Evolutionary conservation across 1,140 invertebrate genomes (phyloP), one percentile per base, ranked within the genome.

Genomic region (Drosophila neocordata): DNA sequence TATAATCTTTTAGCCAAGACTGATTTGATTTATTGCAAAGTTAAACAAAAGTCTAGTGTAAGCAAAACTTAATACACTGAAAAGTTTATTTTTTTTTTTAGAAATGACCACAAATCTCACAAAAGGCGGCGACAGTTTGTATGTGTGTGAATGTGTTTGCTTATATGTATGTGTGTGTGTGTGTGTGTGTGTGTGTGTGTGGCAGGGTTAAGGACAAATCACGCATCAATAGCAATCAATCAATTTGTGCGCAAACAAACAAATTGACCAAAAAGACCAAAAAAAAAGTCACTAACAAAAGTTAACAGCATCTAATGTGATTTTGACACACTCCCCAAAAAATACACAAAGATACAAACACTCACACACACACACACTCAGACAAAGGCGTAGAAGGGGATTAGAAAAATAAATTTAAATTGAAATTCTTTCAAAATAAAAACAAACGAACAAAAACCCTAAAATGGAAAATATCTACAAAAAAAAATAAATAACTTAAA

Each of bases 221-320:
- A 83, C 83, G 79, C 83, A 77, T 79, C 83, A 83, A 88, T 79
- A 66, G 79, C 84, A 87, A 87, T 87, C 83, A 87, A 87, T 87
- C 83, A 87, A 88, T 88, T 88, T 88, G 75, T 64, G 57, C 77
- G 56, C 68, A 77, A 83, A 76, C 75, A 87, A 82, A 76, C 69
- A 65, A 83, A 83, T 69, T 77, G 52, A 76, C 53, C 53, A 85
- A 73, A 74, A 72, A 60, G 37, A 51, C 51, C 12, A 72, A 63
- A 65, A 27, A 38, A 58, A 66, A 72, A 63, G 53, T 55, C 66
- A 56, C 41, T 73, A 66, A 53, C 69, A 53, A 79, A 88, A 88
- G 83, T 83, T 87, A 82, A 88, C 83, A 79, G 83, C 72, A 79
- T 79, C 83, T 87, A 87, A 87, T 87, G 82, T 88, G 83, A 87